These are phyloP conservation scores for Noctua pronuba DNA, from an alignment of 2,888 invertebrate species.

Conservation along the genomic window DNA sequence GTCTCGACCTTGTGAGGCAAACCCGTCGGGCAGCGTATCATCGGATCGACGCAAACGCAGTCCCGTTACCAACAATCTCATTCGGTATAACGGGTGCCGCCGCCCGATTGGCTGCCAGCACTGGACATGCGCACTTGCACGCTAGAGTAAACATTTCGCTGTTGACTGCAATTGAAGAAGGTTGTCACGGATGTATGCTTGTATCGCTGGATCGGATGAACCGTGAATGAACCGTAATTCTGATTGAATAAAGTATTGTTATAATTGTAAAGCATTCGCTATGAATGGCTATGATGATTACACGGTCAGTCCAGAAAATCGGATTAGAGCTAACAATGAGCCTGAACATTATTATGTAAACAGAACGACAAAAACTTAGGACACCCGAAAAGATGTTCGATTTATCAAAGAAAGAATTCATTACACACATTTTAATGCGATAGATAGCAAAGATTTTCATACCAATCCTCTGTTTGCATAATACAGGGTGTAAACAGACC, in stretches of 20 bases:
- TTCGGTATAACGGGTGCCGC: conserved; percentile 75
- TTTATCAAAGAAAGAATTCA: conserved; percentile 13
- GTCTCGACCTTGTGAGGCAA: conserved; percentile 66
- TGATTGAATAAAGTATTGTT: conserved; percentile 39
- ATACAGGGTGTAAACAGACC: too few species aligned
- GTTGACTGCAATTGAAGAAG: conserved; percentile 54
- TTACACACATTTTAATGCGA: background rate
- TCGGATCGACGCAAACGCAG: conserved; percentile 65
- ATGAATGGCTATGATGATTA: conserved; percentile 34
- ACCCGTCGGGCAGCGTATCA: conserved; percentile 63
- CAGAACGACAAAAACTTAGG: conserved; percentile 1
- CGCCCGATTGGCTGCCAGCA: conserved; percentile 69
- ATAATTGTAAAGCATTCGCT: conserved; percentile 29
- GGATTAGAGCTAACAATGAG: conserved; percentile 21
- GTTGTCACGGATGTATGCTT: conserved; percentile 54
- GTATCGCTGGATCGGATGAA: conserved; percentile 32
- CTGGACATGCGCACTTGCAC: conserved; percentile 62
- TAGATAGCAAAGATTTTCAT: conserved; percentile 5
- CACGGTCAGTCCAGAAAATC: conserved; percentile 24
- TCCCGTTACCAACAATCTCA: conserved; percentile 83
- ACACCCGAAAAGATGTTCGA: background rate
- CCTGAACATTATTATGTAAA: conserved; percentile 29
- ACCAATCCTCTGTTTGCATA: background rate
- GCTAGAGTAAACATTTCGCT: conserved; percentile 69
- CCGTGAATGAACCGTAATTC: conserved; percentile 50